A percentile compares a stretch with the other conserved stretches of the same genome.
Evolutionary conservation across 1,140 invertebrate genomes (phyloP).

Genomic region (Anagrus nilaparvatae): DNA sequence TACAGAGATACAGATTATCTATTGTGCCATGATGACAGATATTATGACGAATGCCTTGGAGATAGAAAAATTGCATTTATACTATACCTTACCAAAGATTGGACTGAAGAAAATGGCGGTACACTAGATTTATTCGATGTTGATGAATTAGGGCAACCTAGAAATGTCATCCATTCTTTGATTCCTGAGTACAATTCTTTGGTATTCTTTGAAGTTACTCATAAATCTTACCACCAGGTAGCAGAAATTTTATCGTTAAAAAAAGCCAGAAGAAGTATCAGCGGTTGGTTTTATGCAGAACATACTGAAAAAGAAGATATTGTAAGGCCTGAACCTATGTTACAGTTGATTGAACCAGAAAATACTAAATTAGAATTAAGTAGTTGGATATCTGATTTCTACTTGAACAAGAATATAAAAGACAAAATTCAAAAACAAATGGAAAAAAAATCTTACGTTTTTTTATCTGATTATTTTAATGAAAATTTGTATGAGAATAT

Average conservation of each 20-base stretch:
- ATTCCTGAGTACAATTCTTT: slow-evolving; percentile 59
- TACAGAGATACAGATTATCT: slow-evolving; percentile 63
- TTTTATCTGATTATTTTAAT: slow-evolving; percentile 45
- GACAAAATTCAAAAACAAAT: slow-evolving; percentile 45
- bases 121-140: slow-evolving; percentile 52
- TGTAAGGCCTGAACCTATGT: slow-evolving; percentile 12
- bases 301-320: slow-evolving; percentile 3
- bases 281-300: slow-evolving; percentile 60
- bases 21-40: slow-evolving; percentile 63
- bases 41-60: too few species aligned
- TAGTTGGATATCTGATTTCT: slow-evolving; percentile 41
- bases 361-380: slow-evolving; percentile 27
- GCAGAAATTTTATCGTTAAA: slow-evolving; percentile 53
- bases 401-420: slow-evolving; percentile 39
- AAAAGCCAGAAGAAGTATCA: slow-evolving; percentile 56
- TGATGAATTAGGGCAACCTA: slow-evolving; percentile 47
- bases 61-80: slow-evolving; percentile 64
- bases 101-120: slow-evolving; percentile 53
- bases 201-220: slow-evolving; percentile 57
- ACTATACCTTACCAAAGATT: slow-evolving; percentile 51
- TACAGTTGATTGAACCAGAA: slow-evolving; percentile 20
- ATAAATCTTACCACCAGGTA: slow-evolving; percentile 50
- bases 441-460: slow-evolving; percentile 48
- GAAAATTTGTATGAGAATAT: slow-evolving; percentile 39
- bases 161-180: slow-evolving; percentile 42